These are phyloP conservation scores for sheep (Ovis aries) DNA, from an alignment of 2,113 vertebrate genomes.

Conservation along the genomic window ARS-UI_Ramb_v3.0 NC_056055.1:15619501-15620000, in stretches of 20 bases:
- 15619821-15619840: not conserved
- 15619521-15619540: not conserved
- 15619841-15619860: not conserved
- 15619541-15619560: not conserved
- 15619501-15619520: not conserved
- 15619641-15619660: not conserved
- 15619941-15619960: not conserved
- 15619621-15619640: not conserved
- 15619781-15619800: not conserved
- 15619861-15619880: not conserved
- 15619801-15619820: not conserved
- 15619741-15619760: not conserved
- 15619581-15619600: not conserved
- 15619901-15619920: not conserved
- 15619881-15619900: not conserved
- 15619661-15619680: not conserved
- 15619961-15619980: not conserved
- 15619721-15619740: not conserved
- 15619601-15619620: not conserved
- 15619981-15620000: not conserved
- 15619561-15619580: not conserved
- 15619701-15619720: not conserved
- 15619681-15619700: not conserved
- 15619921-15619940: not conserved
- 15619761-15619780: not conserved